Evolutionary conservation across 2,797 vertebrate genomes (phyloP).

Genomic region (Rhinella marina): DNA sequence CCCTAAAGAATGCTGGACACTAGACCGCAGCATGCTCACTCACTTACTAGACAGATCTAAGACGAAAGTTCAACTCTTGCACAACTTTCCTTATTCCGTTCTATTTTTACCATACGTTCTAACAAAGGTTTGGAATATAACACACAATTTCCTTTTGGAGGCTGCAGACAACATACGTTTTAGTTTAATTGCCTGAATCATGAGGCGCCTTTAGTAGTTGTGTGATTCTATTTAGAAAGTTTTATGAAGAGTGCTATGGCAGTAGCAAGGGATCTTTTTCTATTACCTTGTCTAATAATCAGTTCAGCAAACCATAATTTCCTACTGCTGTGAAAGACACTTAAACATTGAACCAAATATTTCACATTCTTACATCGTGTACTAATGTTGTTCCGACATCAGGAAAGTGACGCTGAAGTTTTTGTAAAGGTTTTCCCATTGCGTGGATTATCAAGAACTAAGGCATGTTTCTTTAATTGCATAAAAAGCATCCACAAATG

Average conservation of each 20-base stretch:
- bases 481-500: no score
- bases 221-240: not conserved
- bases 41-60: not conserved
- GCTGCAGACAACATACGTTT: conserved; percentile 11
- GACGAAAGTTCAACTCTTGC: not conserved
- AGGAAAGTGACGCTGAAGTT: not conserved
- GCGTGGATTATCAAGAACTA: no score
- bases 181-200: conserved; percentile 18
- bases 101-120: conserved; percentile 26
- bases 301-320: not conserved
- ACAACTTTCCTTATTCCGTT: not conserved
- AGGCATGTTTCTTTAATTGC: no score
- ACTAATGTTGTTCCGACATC: not conserved
- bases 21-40: not conserved
- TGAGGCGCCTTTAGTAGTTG: not conserved
- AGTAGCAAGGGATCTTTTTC: not conserved
- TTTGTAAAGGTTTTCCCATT: not conserved
- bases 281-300: not conserved
- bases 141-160: conserved; percentile 32
- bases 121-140: conserved; percentile 22
- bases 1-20: not conserved
- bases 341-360: not conserved
- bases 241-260: not conserved
- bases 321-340: not conserved
- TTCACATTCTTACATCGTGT: not conserved